These are phyloP conservation scores for Aelia acuminata DNA, from an alignment of 2,888 invertebrate species.

Conservation along the genomic window DNA sequence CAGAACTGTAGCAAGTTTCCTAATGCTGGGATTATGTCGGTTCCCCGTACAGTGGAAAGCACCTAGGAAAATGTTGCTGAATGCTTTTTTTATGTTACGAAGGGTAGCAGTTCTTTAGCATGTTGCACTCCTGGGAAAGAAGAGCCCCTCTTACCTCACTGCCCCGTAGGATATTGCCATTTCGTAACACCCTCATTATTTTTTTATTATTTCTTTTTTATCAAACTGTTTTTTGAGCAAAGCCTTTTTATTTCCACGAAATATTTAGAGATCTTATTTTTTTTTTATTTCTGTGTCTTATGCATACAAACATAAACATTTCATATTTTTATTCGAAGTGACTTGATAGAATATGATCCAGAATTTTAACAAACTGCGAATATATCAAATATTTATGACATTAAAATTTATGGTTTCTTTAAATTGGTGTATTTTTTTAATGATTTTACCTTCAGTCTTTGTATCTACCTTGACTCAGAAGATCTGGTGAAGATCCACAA, in stretches of 20 bases:
- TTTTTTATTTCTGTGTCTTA: too few relatives aligned
- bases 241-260: neutral
- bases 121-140: conserved; percentile 13
- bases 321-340: too few relatives aligned
- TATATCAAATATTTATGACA: too few relatives aligned
- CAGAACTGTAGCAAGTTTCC: neutral
- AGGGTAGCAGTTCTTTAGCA: neutral
- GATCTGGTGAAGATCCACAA: too few relatives aligned
- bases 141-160: neutral
- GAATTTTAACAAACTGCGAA: too few relatives aligned
- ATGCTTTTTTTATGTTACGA: neutral
- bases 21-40: neutral
- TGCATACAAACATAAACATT: neutral
- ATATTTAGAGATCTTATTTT: neutral
- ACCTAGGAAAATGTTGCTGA: conserved; percentile 1
- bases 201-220: neutral
- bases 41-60: neutral
- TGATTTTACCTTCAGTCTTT: too few relatives aligned
- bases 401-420: too few relatives aligned
- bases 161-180: neutral
- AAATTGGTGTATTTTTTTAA: too few relatives aligned
- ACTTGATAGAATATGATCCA: too few relatives aligned
- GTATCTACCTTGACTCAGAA: too few relatives aligned
- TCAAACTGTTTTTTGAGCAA: neutral
- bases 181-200: neutral